A percentile compares a stretch with the other conserved stretches of the same genome.
These are phyloP conservation scores for Plectrocnemia conspersa DNA, from an alignment of 1,140 invertebrate genomes.

Conservation along the genomic window DNA sequence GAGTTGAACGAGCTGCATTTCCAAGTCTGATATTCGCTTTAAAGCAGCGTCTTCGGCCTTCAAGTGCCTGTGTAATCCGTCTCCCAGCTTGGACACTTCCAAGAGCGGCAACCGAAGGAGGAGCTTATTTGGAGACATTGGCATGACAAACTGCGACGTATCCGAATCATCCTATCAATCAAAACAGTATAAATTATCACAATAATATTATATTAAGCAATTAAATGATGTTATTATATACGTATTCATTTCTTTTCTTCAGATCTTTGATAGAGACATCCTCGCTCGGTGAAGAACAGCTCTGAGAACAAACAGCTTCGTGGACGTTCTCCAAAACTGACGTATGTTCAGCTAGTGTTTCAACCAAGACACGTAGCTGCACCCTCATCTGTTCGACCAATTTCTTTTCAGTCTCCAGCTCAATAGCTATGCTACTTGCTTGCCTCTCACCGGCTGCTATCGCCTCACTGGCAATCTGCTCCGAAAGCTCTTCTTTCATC, in stretches of 20 bases:
- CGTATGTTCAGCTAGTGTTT: constrained; percentile 60
- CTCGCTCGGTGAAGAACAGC: constrained; percentile 68
- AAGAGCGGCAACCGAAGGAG: constrained; percentile 49
- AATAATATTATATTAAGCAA: constrained; percentile 1
- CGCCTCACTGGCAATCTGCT: constrained; percentile 38
- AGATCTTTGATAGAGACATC: constrained; percentile 70
- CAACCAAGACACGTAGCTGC: constrained; percentile 55
- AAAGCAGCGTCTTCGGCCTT: constrained; percentile 69
- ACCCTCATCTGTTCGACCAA: constrained; percentile 30
- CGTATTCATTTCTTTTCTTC: constrained; percentile 33
- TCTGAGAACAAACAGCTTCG: constrained; percentile 53
- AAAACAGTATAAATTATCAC: background rate
- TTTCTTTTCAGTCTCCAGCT: constrained; percentile 27
- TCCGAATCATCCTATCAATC: background rate
- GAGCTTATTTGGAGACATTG: constrained; percentile 19
- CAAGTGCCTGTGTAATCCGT: constrained; percentile 61
- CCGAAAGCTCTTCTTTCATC: constrained; percentile 40
- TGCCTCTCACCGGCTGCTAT: constrained; percentile 33
- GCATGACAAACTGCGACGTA: constrained; percentile 2
- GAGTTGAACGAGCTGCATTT: constrained; percentile 61
- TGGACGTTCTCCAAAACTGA: constrained; percentile 66
- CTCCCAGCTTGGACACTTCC: constrained; percentile 58
- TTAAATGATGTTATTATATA: constrained; percentile 2
- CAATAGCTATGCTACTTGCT: constrained; percentile 5
- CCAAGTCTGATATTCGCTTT: constrained; percentile 67